Evolutionary conservation across 1,140 invertebrate species (phyloP), one percentile per base, ranked within the genome.

Genomic region (Belonocnema kinseyi): DNA sequence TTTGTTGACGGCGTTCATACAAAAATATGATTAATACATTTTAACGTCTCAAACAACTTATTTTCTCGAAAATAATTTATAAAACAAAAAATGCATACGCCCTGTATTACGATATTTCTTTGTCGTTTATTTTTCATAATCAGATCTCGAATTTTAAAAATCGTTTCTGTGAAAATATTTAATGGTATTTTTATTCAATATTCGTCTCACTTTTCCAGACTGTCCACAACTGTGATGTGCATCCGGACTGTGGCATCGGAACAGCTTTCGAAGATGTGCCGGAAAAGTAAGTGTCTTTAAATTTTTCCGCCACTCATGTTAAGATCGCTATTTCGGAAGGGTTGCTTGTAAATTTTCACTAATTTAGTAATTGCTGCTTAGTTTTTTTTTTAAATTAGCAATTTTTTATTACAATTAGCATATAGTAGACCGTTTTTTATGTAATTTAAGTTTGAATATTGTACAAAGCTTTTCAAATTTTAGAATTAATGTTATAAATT

Each of bases 151-250:
- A 61, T 26, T 33, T 61, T 66, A 16, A 5, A 33, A 33, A 66
- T 33, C 12, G 12, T 33, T 16, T 40, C 26, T 16, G 8, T 17
- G 3, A 17, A n/a, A 54, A 46, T 46, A 46, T 8, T 1, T 1
- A 54, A 19, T 5, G 17, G 10, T 0, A 19, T 54, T 10, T 11
- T 17, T 4, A 17, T 6, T 33, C 14, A 33, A 6, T 66, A 40
- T 66, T 46, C 46, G n/a, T 21, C 77, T 52, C 26, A 33, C 11
- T 66, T 77, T 83, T 80, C 56, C 78, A 92, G 91, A 92, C 92
- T 84, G 92, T 93, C 76, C 92, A 93, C 82, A 93, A 92, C 87
- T 94, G 93, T 88, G 92, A 92, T 83, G 92, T 91, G 70, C 92
- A 93, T 88, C 88, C 92, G 80, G 92, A 93, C 76, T 93, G 92